Conservation (phyloP, 92 coral and sea anemone genomes). For the Palythoa grandis region DNA sequence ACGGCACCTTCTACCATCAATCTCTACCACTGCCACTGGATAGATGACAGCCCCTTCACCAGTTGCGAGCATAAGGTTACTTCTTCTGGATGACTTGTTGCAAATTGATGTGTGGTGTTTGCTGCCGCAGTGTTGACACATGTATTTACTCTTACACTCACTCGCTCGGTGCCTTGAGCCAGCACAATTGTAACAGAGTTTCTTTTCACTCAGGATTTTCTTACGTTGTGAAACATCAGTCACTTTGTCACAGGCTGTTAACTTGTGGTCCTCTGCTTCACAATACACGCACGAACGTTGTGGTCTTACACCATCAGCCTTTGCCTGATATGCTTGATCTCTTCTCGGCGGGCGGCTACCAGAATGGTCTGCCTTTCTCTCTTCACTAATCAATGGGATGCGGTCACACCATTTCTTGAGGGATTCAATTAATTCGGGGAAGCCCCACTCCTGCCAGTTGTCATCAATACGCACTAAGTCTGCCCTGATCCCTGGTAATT, state of each 20-base stretch:
- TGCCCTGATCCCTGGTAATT: neutral
- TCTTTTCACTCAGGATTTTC: constrained; percentile 6
- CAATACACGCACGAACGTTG: neutral
- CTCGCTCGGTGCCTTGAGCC: constrained; percentile 32
- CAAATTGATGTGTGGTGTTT: neutral
- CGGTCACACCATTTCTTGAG: neutral
- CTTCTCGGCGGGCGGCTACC: neutral
- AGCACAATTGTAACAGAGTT: constrained; percentile 35
- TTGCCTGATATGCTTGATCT: neutral
- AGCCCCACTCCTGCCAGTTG: no score
- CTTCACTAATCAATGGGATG: neutral
- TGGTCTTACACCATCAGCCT: neutral
- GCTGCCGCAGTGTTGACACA: constrained; percentile 16
- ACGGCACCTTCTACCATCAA: neutral
- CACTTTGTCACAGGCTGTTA: neutral
- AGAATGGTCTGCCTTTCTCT: neutral
- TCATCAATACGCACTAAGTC: no score
- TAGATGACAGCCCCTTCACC: neutral
- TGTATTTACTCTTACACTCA: constrained; percentile 28
- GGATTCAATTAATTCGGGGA: neutral
- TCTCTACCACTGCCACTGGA: neutral
- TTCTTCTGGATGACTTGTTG: neutral
- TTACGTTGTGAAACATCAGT: neutral
- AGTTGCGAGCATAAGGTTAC: neutral
- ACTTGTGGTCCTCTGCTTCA: neutral